Conservation (phyloP, 1,140 invertebrate species). For the Mesaphorura yosii region DNA sequence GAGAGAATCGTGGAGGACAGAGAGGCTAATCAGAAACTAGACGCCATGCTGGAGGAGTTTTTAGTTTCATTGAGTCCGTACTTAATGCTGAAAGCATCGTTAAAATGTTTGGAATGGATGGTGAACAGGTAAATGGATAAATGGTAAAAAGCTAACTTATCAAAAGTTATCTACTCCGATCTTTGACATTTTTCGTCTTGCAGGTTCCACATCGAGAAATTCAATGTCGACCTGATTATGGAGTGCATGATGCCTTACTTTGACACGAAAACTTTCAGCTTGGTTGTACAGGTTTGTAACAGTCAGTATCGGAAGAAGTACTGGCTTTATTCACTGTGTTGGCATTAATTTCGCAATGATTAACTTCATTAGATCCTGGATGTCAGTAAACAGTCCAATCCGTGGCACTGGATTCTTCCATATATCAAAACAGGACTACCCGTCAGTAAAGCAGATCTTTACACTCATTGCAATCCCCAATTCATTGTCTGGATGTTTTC, state of each 20-base stretch:
- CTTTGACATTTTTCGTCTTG: neutral
- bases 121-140: conserved; percentile 48
- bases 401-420: conserved; percentile 28
- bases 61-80: conserved; percentile 71
- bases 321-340: too few species aligned
- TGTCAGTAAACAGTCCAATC: too few species aligned
- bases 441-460: conserved; percentile 15
- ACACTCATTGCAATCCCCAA: conserved; percentile 8
- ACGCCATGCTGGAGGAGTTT: conserved; percentile 67
- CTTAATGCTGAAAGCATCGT: conserved; percentile 65
- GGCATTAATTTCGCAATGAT: too few species aligned
- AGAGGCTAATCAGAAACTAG: conserved; percentile 61
- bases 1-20: conserved; percentile 64
- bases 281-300: conserved; percentile 51
- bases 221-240: conserved; percentile 68
- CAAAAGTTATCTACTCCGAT: neutral
- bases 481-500: conserved; percentile 27
- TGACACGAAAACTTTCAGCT: conserved; percentile 74
- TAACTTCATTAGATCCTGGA: too few species aligned
- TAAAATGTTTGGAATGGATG: conserved; percentile 88
- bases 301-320: too few species aligned
- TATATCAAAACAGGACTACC: conserved; percentile 12
- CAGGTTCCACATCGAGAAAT: conserved; percentile 75
- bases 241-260: conserved; percentile 77
- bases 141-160: neutral